phyloP scores from a whole-genome alignment of 2,797 vertebrate species.

The Astyanax mexicanus region DNA sequence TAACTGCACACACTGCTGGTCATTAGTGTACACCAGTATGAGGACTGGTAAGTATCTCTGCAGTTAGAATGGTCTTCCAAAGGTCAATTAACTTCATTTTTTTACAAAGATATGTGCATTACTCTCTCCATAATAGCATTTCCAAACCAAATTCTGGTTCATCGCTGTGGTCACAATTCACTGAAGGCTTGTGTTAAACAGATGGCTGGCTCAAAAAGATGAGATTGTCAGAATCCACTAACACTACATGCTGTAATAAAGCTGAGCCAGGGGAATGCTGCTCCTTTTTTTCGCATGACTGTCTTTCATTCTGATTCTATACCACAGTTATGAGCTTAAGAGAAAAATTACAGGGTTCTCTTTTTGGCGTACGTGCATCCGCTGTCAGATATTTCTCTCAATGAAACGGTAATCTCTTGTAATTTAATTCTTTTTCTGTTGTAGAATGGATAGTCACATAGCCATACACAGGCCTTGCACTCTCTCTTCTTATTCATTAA shows the following conservation, averaged over 20 bases:
- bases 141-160: constrained; percentile 38
- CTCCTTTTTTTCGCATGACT: constrained; percentile 60
- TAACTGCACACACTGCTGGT: neutral
- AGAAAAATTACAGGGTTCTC: constrained; percentile 70
- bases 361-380: constrained; percentile 65
- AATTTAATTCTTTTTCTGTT: constrained; percentile 59
- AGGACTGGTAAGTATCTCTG: neutral
- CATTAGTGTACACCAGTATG: constrained; percentile 3
- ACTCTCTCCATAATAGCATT: constrained; percentile 23
- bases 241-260: constrained; percentile 57
- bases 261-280: constrained; percentile 55
- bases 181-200: constrained; percentile 64
- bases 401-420: constrained; percentile 71
- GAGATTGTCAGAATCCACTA: constrained; percentile 60
- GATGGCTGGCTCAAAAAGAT: constrained; percentile 61
- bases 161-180: constrained; percentile 33
- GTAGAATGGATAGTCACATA: constrained; percentile 55
- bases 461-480: constrained; percentile 61
- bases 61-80: neutral
- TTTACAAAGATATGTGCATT: constrained; percentile 12
- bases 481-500: constrained; percentile 59
- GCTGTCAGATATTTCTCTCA: constrained; percentile 74
- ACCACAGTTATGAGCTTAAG: constrained; percentile 74
- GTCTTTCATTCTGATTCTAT: constrained; percentile 73
- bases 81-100: constrained; percentile 2